These are phyloP conservation scores for Spheniscus mendiculus DNA, from an alignment of 2,113 vertebrate species.

Conservation along the genomic window DNA sequence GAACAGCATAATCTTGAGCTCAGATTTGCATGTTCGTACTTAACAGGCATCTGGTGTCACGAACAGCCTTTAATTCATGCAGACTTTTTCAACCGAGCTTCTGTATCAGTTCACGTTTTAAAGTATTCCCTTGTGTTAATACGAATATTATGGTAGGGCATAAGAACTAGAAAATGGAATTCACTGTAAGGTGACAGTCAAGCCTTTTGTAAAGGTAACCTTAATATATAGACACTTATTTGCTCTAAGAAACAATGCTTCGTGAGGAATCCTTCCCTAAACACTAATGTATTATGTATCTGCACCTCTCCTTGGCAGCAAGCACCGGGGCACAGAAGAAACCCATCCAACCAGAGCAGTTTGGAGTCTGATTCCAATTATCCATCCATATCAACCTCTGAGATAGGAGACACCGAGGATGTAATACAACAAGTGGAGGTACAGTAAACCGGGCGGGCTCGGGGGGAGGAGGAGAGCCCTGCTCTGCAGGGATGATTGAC, in stretches of 20 bases:
- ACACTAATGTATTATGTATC: neutral
- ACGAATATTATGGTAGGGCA: neutral
- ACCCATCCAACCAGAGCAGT: conserved; percentile 91
- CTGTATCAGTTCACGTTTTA: neutral
- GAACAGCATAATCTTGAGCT: neutral
- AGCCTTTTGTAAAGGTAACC: neutral
- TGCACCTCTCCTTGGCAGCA: conserved; percentile 40
- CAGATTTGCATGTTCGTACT: neutral
- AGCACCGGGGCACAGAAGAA: conserved; percentile 84
- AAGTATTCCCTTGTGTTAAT: neutral
- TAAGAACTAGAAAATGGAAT: neutral
- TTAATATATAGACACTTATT: neutral
- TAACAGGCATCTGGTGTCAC: neutral
- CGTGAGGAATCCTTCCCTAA: neutral
- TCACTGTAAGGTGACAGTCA: too few relatives aligned
- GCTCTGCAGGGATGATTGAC: neutral
- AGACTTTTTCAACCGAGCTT: neutral
- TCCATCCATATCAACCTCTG: conserved; percentile 88
- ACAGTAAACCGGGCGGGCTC: neutral
- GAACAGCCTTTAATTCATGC: neutral
- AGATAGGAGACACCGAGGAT: conserved; percentile 90
- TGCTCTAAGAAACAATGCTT: neutral
- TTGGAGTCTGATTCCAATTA: conserved; percentile 93
- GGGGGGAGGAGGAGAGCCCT: too few relatives aligned
- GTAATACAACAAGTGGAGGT: conserved; percentile 89